Evolutionary conservation across 2,888 invertebrate genomes (phyloP).

Genomic region (Beris morrisii): DNA sequence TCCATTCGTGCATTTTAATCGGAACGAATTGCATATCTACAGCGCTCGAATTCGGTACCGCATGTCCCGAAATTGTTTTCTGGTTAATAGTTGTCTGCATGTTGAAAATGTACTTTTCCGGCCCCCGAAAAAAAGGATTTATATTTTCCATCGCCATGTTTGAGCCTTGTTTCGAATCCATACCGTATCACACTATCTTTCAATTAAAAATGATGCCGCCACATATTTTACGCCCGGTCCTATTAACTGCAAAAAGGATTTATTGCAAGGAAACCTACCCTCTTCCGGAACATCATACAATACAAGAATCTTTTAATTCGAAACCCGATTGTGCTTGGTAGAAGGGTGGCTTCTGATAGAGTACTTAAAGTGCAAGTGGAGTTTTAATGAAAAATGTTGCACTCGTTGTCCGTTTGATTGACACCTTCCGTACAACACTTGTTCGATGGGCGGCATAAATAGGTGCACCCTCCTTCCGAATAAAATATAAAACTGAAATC

Average conservation of each 20-base stretch:
- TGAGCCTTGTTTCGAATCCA: conserved; percentile 17
- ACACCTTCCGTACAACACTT: conserved; percentile 22
- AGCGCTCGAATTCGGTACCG: neutral
- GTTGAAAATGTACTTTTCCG: neutral
- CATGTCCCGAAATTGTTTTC: conserved; percentile 24
- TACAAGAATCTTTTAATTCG: conserved; percentile 6
- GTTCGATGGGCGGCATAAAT: conserved; percentile 15
- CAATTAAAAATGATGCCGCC: conserved; percentile 28
- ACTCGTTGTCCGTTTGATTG: conserved; percentile 24
- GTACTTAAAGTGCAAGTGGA: conserved; percentile 16
- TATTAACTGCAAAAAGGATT: conserved; percentile 23
- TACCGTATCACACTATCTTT: conserved; percentile 15
- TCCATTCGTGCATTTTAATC: conserved; percentile 6
- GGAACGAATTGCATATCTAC: conserved; percentile 24
- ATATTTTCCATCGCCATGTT: too few relatives aligned
- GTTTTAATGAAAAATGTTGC: conserved; percentile 27
- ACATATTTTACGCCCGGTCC: conserved; percentile 21
- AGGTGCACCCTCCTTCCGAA: conserved; percentile 8
- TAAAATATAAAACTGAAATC: conserved; percentile 13
- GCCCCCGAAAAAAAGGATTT: neutral
- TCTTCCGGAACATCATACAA: neutral
- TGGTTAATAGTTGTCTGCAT: too few relatives aligned
- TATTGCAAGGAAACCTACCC: conserved; percentile 23
- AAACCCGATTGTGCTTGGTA: conserved; percentile 13
- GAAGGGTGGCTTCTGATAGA: conserved; percentile 18